Evolutionary conservation across 1,140 invertebrate species (phyloP).

Genomic region (Lucilia cuprina): DNA sequence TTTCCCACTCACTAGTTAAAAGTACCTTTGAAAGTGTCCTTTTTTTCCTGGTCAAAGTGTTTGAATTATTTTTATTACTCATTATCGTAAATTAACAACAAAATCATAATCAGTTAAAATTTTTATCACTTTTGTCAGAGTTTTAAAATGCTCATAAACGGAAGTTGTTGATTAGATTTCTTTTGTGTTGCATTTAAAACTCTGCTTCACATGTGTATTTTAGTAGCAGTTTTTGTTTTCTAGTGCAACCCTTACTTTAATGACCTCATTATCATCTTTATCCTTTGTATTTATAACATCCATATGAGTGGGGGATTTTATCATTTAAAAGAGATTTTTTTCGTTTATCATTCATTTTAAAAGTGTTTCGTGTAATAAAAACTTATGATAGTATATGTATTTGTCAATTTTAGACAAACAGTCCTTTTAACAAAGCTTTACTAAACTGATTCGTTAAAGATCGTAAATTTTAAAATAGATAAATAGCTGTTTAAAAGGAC

Average conservation of each 20-base stretch:
- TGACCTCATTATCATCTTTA: neutral
- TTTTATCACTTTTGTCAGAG: neutral
- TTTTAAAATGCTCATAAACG: neutral
- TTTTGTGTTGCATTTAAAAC: neutral
- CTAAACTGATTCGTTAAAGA: slow-evolving; percentile 2
- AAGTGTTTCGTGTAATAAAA: neutral
- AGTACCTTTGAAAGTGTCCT: neutral
- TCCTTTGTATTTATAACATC: neutral
- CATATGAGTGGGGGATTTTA: too few species aligned
- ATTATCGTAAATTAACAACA: neutral
- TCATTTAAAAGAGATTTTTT: too few species aligned
- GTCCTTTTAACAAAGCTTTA: neutral
- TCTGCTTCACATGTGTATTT: neutral
- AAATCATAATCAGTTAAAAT: neutral
- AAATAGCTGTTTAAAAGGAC: neutral
- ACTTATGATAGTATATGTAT: neutral
- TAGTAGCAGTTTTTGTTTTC: too few species aligned
- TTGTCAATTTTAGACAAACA: neutral
- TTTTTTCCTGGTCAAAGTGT: neutral
- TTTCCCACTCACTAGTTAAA: neutral
- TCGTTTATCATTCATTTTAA: neutral
- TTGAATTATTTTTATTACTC: neutral
- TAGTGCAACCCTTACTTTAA: neutral
- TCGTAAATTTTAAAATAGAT: slow-evolving; percentile 4
- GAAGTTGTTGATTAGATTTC: neutral